Evolutionary conservation across 2,888 invertebrate species (phyloP), one percentile per base, ranked within the genome.

Genomic region (Aromia moschata): DNA sequence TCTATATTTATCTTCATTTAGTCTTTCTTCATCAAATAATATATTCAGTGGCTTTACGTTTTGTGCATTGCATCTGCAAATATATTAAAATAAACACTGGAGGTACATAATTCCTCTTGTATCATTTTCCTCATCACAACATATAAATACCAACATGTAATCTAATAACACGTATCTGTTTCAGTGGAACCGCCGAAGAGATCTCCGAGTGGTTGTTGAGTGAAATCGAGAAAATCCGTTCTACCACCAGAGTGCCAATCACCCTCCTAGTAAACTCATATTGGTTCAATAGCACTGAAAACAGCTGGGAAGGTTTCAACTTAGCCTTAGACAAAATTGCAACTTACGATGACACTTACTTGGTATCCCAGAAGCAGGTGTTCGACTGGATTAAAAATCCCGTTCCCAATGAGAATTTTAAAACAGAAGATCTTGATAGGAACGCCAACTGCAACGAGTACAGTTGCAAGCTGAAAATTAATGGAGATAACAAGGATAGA

Each of bases 221-320:
- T 1, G 83, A 85, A 71, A 83, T 85, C 65, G 55, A 79, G 1
- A 70, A 70, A 2, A 78, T 81, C 58, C 83, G 83, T 67, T 65
- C 68, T 1, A 70, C 69, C 1, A 81, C 80, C 59, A 74, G 74
- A 41, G 83, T 83, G 10, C 86, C 85, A 2, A 78, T 83, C 54
- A 83, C 82, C 1, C 67, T 85, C 1, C 76, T 81, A 41, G 68
- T 83, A 14, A 82, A 83, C 60, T 80, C 83, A 11, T 80, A 80
- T 30, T 85, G 84, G 84, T 82, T 86, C 54, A 60, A 68, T 1
- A 63, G 66, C 17, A 70, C 67, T 7, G 70, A 72, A 15, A 72
- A 75, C 56, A 71, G 74, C 61, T 70, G 70, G 9, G 68, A 67
- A 1, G 82, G 76, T 15, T 67, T 78, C 15, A 47, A 20, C 1